Evolutionary conservation across 2,888 invertebrate species (phyloP), one percentile per base, ranked within the genome.

Genomic region (Macaria liturata): DNA sequence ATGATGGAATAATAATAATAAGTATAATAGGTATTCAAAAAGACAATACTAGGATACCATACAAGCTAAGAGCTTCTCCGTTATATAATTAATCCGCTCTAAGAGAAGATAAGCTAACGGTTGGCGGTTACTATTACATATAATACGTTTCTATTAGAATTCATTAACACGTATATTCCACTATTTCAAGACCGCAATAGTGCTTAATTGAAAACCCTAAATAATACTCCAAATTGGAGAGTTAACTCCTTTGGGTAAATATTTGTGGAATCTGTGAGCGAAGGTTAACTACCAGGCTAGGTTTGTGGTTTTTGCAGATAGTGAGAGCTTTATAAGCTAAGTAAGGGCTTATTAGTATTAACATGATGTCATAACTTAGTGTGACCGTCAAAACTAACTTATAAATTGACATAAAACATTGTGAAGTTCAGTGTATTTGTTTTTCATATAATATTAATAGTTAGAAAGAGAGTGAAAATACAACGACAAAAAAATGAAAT

Each of bases 51-150:
- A 9, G 37, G n/a, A 31, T 7, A 45, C n/a, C 43, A 9, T 44
- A 49, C 46, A 49, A 32, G 48, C 49, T 50, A 50, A 51, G 39
- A 52, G 39, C 9, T 54, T 43, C 56, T 65, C 66, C 67, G 69
- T 71, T 69, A 71, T 67, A 60, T 68, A 72, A 73, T 73, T 68
- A 72, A 64, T 68, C 68, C 66, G 54, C 67, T 68, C 66, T 66
- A 31, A 9, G 66, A 61, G 69, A 64, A 67, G 59, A 70, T 72
- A 69, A 20, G 20, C 20, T 2, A 20, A 20, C 20, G 70, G 63
- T 66, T 65, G 65, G 66, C 61, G 68, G 67, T 63, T 59, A 65
- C 60, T 61, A 65, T 67, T 67, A 63, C 54, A 46, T 64, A 60
- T 60, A 59, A 65, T 61, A 49, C 61, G 58, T 53, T 54, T 44